These are phyloP conservation scores for Seira ritae DNA, from an alignment of 2,888 invertebrate genomes.

Conservation along the genomic window DNA sequence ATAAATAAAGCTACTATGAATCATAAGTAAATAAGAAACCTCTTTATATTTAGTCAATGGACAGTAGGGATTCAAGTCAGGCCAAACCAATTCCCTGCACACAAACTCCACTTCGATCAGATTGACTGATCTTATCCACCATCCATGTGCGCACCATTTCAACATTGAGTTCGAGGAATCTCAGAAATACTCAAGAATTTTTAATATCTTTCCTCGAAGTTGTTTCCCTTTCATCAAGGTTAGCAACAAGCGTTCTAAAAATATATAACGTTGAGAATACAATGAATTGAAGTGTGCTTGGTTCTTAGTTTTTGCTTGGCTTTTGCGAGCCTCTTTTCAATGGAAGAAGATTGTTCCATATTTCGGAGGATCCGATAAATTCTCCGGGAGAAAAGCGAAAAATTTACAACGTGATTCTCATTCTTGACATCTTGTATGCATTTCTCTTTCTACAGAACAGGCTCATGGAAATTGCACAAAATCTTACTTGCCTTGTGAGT, in stretches of 20 bases:
- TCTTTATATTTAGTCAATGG: no score
- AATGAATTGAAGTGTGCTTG: no score
- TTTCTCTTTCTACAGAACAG: neutral
- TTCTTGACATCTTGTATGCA: conserved; percentile 1
- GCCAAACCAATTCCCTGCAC: neutral
- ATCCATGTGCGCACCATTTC: neutral
- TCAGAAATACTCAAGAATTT: neutral
- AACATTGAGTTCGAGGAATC: neutral
- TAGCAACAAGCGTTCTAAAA: no score
- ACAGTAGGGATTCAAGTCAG: neutral
- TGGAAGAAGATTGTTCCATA: no score
- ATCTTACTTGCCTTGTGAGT: neutral
- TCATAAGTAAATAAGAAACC: neutral
- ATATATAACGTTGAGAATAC: no score
- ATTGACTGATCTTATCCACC: conserved; percentile 2
- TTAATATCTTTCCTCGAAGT: neutral
- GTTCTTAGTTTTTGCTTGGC: no score
- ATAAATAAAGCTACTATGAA: no score
- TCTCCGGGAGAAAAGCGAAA: neutral
- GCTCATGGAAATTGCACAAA: neutral
- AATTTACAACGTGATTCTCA: neutral
- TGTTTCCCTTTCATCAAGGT: no score
- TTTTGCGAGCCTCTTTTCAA: no score
- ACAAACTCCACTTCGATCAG: neutral
- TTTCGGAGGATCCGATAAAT: conserved; percentile 5